Conservation (phyloP, 2,797 vertebrate species). For the Taeniopygia guttata region DNA sequence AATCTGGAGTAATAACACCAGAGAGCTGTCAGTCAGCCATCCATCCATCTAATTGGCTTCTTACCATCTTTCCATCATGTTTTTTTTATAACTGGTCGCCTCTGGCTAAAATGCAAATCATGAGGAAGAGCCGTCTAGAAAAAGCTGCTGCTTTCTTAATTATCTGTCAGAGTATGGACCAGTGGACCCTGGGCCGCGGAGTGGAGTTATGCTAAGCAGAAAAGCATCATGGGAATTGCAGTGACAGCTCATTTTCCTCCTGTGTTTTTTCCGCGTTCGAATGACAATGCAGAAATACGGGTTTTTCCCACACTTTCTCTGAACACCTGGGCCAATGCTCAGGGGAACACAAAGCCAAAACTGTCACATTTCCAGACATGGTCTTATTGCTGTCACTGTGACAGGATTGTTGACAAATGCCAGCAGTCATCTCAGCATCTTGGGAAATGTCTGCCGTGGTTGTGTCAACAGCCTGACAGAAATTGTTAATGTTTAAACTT, state of each 20-base stretch:
- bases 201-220: slow-evolving; percentile 99
- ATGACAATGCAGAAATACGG: slow-evolving; percentile 95
- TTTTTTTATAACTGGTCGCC: slow-evolving; percentile 99
- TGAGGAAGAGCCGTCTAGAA: slow-evolving; percentile 86
- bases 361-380: slow-evolving; percentile 90
- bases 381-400: slow-evolving; percentile 90
- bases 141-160: slow-evolving; percentile 99
- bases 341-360: slow-evolving; percentile 86
- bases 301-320: slow-evolving; percentile 86
- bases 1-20: slow-evolving; percentile 89
- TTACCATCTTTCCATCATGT: slow-evolving; percentile 99
- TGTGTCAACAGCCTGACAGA: slow-evolving; percentile 99
- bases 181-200: slow-evolving; percentile 88
- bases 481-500: slow-evolving; percentile 99
- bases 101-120: slow-evolving; percentile 99
- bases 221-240: slow-evolving; percentile 99
- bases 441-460: slow-evolving; percentile 99
- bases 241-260: slow-evolving; percentile 99
- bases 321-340: slow-evolving; percentile 88
- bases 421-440: slow-evolving; percentile 99
- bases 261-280: slow-evolving; percentile 84
- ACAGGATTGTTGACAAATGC: slow-evolving; percentile 99
- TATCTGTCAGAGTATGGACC: slow-evolving; percentile 94
- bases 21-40: slow-evolving; percentile 99
- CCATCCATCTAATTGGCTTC: slow-evolving; percentile 99